Percentiles rank a stretch among this genome's conserved stretches.
These are phyloP conservation scores for Epinephelus coioides DNA, from an alignment of 2,797 vertebrate species.

Conservation along the genomic window DNA sequence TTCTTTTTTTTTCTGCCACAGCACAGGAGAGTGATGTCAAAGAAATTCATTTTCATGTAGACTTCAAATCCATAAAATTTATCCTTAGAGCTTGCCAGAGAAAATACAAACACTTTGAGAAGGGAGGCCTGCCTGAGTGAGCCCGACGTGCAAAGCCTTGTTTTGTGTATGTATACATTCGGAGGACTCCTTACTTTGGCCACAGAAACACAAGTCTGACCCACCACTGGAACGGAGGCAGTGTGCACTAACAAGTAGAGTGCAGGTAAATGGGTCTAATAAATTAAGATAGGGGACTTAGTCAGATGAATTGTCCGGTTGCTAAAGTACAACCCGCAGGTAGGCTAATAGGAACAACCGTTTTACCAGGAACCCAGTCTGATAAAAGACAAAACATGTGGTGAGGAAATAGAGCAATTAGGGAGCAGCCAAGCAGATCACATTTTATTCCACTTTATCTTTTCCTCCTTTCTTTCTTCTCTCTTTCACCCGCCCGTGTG, in stretches of 20 bases:
- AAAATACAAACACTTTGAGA: slow-evolving; percentile 46
- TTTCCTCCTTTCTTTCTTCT: slow-evolving; percentile 53
- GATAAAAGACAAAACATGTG: slow-evolving; percentile 77
- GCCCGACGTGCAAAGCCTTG: neutral
- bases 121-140: slow-evolving; percentile 22
- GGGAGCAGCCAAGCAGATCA: slow-evolving; percentile 79
- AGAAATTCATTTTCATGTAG: slow-evolving; percentile 52
- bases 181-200: slow-evolving; percentile 27
- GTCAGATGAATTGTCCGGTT: slow-evolving; percentile 57
- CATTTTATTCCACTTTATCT: slow-evolving; percentile 73
- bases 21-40: slow-evolving; percentile 37
- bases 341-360: slow-evolving; percentile 66
- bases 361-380: slow-evolving; percentile 65
- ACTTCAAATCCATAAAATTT: slow-evolving; percentile 46
- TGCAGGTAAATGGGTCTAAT: slow-evolving; percentile 52
- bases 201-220: slow-evolving; percentile 45
- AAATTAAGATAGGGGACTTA: slow-evolving; percentile 56
- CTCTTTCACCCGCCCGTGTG: slow-evolving; percentile 37
- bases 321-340: slow-evolving; percentile 61
- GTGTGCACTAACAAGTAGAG: slow-evolving; percentile 3
- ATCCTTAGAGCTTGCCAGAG: slow-evolving; percentile 25
- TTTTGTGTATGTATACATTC: neutral
- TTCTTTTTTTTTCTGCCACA: slow-evolving; percentile 32
- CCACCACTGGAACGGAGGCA: slow-evolving; percentile 40
- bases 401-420: slow-evolving; percentile 83